Evolutionary conservation across 2,797 vertebrate genomes (phyloP), one percentile per base, ranked within the genome.

Genomic region (Chlorospingus semifuscus): DNA sequence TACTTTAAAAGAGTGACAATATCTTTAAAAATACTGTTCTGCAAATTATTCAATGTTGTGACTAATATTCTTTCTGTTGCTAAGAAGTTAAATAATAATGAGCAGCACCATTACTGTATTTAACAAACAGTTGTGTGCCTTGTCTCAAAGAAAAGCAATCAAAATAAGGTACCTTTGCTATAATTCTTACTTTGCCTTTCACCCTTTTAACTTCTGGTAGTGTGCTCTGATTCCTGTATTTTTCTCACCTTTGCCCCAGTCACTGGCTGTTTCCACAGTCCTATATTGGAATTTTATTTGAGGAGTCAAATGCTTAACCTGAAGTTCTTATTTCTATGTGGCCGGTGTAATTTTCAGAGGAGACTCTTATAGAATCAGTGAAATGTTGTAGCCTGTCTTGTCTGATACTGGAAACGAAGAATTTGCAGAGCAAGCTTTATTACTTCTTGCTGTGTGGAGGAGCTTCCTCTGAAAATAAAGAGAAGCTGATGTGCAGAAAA

Each of bases 1-100:
- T 71, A 41, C 32, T 75, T 80, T 65, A 81, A 90, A 83, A 83
- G 56, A 80, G 37, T 6, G 30, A 23, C 50, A 78, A 4, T 89
- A 68, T 80, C 11, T 80, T 86, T 53, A 19, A 78, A 70, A 87
- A 60, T 36, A 53, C 78, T 80, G 1, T 87, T 77, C 37, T 78
- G 15, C 27, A 53, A 71, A 87, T 92, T 80, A 56, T 6, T 96
- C 27, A 49, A 0, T 86, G 47, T 81, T 83, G 55, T 93, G 79
- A 92, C 52, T 91, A 64, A 76, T 30, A 23, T n/a, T 80, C 34
- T 93, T 94, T 76, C 26, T 90, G 15, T 85, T 88, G 26, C 70
- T 90, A 76, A 86, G 59, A 69, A 81, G 59, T 76, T 76, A 56
- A 91, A 61, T 83, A 92, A 77, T 89, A 89, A 90, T 57, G 56